Base-by-base conservation (phyloP, 2,888 invertebrate genomes). In the Altica lythri region DNA sequence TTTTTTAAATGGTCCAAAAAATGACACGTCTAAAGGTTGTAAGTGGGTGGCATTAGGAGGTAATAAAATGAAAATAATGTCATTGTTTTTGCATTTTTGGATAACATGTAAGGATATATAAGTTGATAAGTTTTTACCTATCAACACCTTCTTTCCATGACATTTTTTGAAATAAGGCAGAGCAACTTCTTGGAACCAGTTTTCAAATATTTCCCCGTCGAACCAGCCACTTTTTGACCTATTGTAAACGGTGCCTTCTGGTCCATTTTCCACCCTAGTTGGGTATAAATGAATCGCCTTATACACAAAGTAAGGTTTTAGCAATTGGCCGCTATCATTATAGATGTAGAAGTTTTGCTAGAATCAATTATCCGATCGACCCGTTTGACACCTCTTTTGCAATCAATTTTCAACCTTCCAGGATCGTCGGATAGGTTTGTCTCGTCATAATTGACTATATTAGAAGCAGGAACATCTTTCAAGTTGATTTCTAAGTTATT, bases 381-480 rank as follows among this genome's bases (percentile, higher is more conserved):
- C 38, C 18, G 19, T 38, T 38, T 18, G 38, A 38, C 38, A 38
- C 38, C 38, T 18, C 38, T 54, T 46, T 49, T 57, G 22, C 32
- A 18, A 64, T 51, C n/a, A n/a, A 37, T 22, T 47, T 55, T 63
- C 49, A 57, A 63, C 16, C 16, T 35, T 1, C 64, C 69, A 16
- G 69, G 67, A 55, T 72, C 67, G 57, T 68, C 57, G 66, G 69
- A 61, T 63, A 69, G 30, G 64, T 72, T 52, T 60, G 59, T 32
- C 64, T 65, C 53, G 13, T 55, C 58, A 25, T 58, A 56, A 22
- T 59, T 56, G 10, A 67, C 53, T 6, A 68, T 67, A 30, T 59
- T 59, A 32, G 43, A 10, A 16, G 60, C 52, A 5, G 59, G 60
- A 19, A 65, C 45, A 12, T 45, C 40, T 38, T 57, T 16, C 3